Evolutionary conservation across 2,113 vertebrate species (phyloP), one percentile per base, ranked within the genome.

Genomic region (Mesembrinibis cayennensis): DNA sequence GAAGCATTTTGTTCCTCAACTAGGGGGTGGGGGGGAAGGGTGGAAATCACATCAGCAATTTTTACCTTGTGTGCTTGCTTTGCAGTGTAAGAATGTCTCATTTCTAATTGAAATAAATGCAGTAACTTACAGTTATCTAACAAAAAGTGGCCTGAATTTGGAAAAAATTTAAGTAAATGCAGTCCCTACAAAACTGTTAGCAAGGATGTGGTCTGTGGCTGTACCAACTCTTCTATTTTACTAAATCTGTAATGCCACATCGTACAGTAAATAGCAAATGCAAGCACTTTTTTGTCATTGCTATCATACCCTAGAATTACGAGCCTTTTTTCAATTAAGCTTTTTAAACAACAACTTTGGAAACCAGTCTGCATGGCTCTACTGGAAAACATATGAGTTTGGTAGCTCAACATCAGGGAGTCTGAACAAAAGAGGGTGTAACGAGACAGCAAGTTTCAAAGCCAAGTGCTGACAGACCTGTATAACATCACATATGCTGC

Each of bases 191-290:
- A 73, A 91, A 83, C 58, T 81, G 84, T 70, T 90, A 82, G 90
- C 71, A 87, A 97, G 97, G 95, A 98, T 97, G 97, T 98, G 98
- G 98, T 97, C 95, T 98, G 97, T 93, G 98, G 98, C 97, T 97
- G 69, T 53, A 89, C 72, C 82, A 93, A 23, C 38, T 63, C 89
- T 89, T 87, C 47, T 55, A 90, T 93, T 95, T 97, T 78, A 71
- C 92, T 95, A 81, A 94, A 97, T 91, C 55, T 78, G 77, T 12
- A 86, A 91, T 36, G 91, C 94, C 93, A 94, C 62, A 79, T 11
- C 66, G 74, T 70, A 71, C 49, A 91, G 81, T 11, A 34, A 87
- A 90, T 16, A 97, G 90, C 96, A 97, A 91, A 97, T 91, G 97
- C 89, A 84, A 98, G 85, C 93, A 92, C 76, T 97, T 98, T 95